These are phyloP conservation scores for Holacanthella duospinosa DNA, from an alignment of 2,888 invertebrate genomes.

Conservation along the genomic window DNA sequence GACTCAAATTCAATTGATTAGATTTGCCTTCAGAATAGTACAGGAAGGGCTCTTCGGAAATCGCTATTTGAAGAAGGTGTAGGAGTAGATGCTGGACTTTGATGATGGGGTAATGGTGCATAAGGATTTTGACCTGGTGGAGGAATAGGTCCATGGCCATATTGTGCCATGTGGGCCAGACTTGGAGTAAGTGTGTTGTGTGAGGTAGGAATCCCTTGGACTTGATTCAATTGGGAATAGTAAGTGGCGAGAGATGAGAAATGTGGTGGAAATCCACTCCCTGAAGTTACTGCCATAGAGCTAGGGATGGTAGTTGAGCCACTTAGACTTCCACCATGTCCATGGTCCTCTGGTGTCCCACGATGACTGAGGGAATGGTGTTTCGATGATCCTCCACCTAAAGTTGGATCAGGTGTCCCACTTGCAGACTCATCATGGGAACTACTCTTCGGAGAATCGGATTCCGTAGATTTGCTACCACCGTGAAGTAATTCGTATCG, in stretches of 20 bases:
- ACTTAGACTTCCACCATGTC: conserved; percentile 13
- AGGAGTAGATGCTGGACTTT: conserved; percentile 19
- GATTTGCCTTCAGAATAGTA: conserved; percentile 59
- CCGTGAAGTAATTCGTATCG: conserved; percentile 36
- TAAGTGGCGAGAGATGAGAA: conserved; percentile 34
- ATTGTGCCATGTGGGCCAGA: conserved; percentile 35
- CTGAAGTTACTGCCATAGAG: conserved; percentile 28
- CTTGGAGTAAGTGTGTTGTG: conserved; percentile 27
- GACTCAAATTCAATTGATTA: background rate
- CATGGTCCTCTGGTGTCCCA: conserved; percentile 27
- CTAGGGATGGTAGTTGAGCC: background rate
- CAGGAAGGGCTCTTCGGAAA: conserved; percentile 62
- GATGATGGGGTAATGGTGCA: conserved; percentile 31
- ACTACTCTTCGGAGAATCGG: conserved; percentile 37
- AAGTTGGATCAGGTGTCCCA: conserved; percentile 32
- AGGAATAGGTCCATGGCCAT: conserved; percentile 28
- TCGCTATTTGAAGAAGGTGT: conserved; percentile 47
- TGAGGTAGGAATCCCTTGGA: conserved; percentile 24
- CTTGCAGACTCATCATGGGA: conserved; percentile 37
- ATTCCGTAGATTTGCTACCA: conserved; percentile 35
- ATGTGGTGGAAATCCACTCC: conserved; percentile 30
- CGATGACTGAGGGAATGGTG: conserved; percentile 18
- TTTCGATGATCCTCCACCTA: conserved; percentile 12
- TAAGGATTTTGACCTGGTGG: conserved; percentile 34
- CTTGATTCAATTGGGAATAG: conserved; percentile 43